Conservation (phyloP, 2,113 vertebrate genomes). For the Engraulis encrasicolus region DNA sequence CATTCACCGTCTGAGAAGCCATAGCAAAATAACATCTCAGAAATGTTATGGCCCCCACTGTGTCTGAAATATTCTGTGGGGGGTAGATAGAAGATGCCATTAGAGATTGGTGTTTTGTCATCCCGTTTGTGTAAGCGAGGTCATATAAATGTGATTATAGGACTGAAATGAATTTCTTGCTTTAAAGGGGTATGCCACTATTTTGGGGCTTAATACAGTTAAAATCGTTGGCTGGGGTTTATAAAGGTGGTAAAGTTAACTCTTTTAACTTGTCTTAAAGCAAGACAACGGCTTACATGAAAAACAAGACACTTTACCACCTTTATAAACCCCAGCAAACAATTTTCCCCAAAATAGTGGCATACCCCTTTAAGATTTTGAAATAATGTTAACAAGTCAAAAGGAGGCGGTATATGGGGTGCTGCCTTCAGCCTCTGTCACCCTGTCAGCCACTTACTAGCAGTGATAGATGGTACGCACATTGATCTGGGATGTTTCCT, state of each 20-base stretch:
- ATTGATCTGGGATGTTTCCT: slow-evolving; percentile 42
- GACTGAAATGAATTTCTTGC: slow-evolving; percentile 25
- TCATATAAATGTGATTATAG: slow-evolving; percentile 32
- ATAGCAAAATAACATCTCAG: neutral
- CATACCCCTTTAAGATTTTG: too few relatives aligned
- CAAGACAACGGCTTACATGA: too few relatives aligned
- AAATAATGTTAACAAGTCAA: too few relatives aligned
- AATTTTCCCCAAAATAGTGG: too few relatives aligned
- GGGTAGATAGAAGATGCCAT: neutral
- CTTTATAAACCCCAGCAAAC: too few relatives aligned
- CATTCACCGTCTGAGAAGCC: neutral
- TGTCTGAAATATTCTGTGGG: neutral
- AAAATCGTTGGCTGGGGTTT: too few relatives aligned
- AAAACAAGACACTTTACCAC: too few relatives aligned
- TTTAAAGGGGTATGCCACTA: too few relatives aligned
- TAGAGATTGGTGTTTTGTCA: neutral
- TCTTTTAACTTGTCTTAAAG: too few relatives aligned
- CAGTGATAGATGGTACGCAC: slow-evolving; percentile 49
- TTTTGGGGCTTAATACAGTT: too few relatives aligned
- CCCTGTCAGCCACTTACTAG: slow-evolving; percentile 34
- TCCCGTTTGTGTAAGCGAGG: neutral
- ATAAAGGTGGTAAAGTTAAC: too few relatives aligned
- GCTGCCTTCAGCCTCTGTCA: slow-evolving; percentile 18
- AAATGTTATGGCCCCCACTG: neutral
- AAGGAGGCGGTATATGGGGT: slow-evolving; percentile 22